These are phyloP conservation scores for Callinectes sapidus DNA, from an alignment of 2,888 invertebrate species.

Conservation along the genomic window DNA sequence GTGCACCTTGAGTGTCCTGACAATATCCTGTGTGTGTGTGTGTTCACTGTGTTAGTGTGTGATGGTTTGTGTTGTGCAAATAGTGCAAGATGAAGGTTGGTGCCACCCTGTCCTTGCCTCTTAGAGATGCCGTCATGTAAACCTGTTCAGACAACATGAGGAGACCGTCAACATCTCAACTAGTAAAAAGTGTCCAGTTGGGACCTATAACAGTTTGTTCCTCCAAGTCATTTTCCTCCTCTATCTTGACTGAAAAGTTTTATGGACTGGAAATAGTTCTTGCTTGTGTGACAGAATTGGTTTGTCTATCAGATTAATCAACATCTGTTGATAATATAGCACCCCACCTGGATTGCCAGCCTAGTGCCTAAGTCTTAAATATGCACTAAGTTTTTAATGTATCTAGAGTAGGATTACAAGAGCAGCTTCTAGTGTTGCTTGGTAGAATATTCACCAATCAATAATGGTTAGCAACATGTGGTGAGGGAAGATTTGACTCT, in stretches of 20 bases:
- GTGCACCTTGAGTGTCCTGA: not conserved
- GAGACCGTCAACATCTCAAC: not conserved
- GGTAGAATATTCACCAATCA: not conserved
- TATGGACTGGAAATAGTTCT: not conserved
- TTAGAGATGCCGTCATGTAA: not conserved
- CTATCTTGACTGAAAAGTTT: not conserved
- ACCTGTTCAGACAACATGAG: not conserved
- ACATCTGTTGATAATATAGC: not conserved
- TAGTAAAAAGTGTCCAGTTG: not conserved
- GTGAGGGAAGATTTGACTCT: not conserved
- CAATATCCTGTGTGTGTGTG: not conserved
- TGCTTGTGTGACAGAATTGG: not conserved
- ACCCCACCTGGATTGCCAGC: constrained; percentile 45
- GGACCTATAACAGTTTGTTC: not conserved
- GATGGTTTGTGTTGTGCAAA: not conserved
- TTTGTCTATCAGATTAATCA: constrained; percentile 15
- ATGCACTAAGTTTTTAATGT: not conserved
- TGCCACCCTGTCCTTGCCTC: not conserved
- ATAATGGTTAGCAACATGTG: not conserved
- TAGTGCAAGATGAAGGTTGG: not conserved
- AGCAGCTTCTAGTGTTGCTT: not conserved
- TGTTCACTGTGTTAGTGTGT: not conserved
- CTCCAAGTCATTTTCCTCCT: not conserved
- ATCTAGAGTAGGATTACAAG: not conserved
- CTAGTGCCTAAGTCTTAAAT: constrained; percentile 23